phyloP scores from a whole-genome alignment of 2,888 invertebrate species.

The Heliconius cydno region DNA sequence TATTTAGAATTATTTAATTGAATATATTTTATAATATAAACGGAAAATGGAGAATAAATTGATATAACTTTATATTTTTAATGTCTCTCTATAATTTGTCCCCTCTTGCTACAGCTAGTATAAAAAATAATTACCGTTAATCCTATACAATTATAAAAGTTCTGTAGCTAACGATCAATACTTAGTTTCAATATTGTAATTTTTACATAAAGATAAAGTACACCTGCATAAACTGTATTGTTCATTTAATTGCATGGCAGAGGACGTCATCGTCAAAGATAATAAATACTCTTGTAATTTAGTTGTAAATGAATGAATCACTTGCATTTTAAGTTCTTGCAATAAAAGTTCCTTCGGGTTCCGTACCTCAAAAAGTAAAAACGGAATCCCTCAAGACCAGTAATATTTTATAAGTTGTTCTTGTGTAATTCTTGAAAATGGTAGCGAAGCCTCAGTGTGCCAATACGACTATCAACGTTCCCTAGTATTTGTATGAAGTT shows the following conservation, averaged over 20 bases:
- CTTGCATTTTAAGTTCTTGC: too few relatives aligned
- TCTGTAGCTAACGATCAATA: not conserved
- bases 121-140: too few relatives aligned
- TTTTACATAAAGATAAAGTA: not conserved
- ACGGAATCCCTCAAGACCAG: too few relatives aligned
- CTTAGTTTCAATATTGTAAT: not conserved
- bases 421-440: too few relatives aligned
- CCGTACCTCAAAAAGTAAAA: too few relatives aligned
- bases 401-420: too few relatives aligned
- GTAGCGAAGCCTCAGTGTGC: too few relatives aligned
- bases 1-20: not conserved
- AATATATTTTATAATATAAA: not conserved
- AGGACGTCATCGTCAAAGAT: slow-evolving; percentile 2
- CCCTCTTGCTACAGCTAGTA: too few relatives aligned
- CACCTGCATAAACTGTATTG: slow-evolving; percentile 4
- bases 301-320: not conserved
- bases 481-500: too few relatives aligned
- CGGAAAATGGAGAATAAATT: not conserved
- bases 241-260: not conserved
- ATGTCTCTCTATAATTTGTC: not conserved
- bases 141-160: too few relatives aligned
- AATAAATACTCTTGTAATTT: not conserved
- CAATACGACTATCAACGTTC: too few relatives aligned
- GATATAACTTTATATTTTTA: not conserved
- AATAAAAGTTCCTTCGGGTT: too few relatives aligned